phyloP scores from a whole-genome alignment of 2,888 invertebrate genomes.

The Hybos culiciformis region DNA sequence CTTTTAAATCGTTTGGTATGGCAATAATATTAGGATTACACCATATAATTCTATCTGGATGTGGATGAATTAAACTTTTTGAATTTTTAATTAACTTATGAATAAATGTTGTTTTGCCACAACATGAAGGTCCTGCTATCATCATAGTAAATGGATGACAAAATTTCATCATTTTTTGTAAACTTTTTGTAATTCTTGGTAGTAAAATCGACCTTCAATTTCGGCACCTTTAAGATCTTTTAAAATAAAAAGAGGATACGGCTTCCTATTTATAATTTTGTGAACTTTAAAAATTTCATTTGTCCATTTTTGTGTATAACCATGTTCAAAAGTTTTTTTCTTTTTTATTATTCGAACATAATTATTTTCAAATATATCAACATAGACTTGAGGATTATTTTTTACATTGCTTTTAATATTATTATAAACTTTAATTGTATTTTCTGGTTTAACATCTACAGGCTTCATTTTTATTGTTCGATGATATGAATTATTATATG shows the following conservation, averaged over 20 bases:
- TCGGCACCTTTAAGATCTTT: too few species aligned
- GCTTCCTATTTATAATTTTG: too few species aligned
- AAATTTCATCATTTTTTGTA: conserved; percentile 1
- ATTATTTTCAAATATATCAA: too few species aligned
- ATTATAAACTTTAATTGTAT: too few species aligned
- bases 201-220: too few species aligned
- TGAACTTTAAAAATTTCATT: too few species aligned
- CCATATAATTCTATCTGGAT: conserved; percentile 4
- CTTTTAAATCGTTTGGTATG: background rate
- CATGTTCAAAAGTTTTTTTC: too few species aligned
- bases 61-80: background rate
- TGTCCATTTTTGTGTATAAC: too few species aligned
- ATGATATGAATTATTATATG: conserved; percentile 2
- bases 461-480: conserved; percentile 1
- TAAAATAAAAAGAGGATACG: too few species aligned
- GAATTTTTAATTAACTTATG: conserved; percentile 1
- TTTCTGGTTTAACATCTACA: background rate
- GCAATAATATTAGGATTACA: conserved; percentile 3
- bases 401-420: too few species aligned
- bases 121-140: conserved; percentile 1
- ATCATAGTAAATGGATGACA: conserved; percentile 4
- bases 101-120: conserved; percentile 6
- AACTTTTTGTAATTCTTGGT: background rate
- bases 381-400: too few species aligned
- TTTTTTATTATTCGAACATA: too few species aligned